phyloP scores from a whole-genome alignment of 2,113 vertebrate species.

The Parotia lawesii region DNA sequence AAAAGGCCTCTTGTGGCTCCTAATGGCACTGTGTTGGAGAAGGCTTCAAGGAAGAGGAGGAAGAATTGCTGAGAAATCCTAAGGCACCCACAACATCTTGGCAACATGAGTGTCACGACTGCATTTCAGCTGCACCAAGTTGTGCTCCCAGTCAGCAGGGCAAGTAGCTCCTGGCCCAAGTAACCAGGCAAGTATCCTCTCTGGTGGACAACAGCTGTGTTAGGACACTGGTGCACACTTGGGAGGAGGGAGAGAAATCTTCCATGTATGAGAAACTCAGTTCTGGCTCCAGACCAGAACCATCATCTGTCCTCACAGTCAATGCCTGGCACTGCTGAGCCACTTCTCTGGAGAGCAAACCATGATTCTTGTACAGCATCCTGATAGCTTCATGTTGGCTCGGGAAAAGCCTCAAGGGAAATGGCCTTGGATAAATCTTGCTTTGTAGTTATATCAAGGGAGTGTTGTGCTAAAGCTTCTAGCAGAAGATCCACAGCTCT shows the following conservation, averaged over 20 bases:
- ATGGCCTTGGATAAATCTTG: neutral
- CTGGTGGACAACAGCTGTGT: neutral
- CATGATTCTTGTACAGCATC: neutral
- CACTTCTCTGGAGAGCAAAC: neutral
- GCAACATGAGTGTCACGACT: neutral
- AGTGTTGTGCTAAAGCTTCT: neutral
- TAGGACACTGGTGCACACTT: neutral
- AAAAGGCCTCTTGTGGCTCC: neutral
- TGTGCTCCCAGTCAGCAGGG: neutral
- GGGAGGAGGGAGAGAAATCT: neutral
- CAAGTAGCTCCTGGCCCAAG: neutral
- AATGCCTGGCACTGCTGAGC: neutral
- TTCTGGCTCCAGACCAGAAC: slow-evolving; percentile 12
- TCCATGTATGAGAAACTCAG: neutral
- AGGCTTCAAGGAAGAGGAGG: neutral
- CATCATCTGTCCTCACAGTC: neutral
- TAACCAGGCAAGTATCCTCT: neutral
- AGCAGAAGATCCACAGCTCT: slow-evolving; percentile 11
- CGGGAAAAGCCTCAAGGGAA: neutral
- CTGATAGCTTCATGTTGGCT: neutral
- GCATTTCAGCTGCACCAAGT: neutral
- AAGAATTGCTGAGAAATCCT: neutral
- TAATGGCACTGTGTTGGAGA: neutral
- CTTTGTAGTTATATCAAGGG: neutral
- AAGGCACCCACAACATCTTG: neutral